Evolutionary conservation across 1,140 invertebrate genomes (phyloP).

Genomic region (Akabosia matsudoensis): DNA sequence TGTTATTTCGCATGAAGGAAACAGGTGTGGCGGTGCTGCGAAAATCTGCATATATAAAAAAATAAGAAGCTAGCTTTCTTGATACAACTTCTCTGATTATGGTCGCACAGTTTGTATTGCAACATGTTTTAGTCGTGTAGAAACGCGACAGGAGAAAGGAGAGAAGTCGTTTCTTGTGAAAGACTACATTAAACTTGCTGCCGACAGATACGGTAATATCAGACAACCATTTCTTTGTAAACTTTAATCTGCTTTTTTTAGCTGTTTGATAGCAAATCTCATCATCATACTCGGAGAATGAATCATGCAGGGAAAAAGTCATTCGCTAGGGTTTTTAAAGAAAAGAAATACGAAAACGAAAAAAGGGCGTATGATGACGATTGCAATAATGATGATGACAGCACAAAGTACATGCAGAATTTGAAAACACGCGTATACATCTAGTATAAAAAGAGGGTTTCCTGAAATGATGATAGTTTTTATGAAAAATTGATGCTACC

Average conservation of each 20-base stretch:
- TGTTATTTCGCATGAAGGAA: too few species aligned
- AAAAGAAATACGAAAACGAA: not conserved
- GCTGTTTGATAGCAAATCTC: slow-evolving; percentile 8
- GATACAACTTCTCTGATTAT: not conserved
- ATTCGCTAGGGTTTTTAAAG: not conserved
- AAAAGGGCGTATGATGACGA: not conserved
- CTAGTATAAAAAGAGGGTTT: too few species aligned
- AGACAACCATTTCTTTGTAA: not conserved
- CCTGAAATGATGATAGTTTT: too few species aligned
- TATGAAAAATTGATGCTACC: too few species aligned
- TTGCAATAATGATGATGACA: slow-evolving; percentile 1
- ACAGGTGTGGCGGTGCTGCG: not conserved
- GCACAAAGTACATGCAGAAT: too few species aligned
- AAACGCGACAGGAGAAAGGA: too few species aligned
- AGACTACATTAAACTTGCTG: not conserved
- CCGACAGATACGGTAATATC: not conserved
- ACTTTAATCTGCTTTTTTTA: slow-evolving; percentile 16
- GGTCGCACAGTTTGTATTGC: not conserved
- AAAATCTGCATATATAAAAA: not conserved
- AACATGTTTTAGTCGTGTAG: too few species aligned
- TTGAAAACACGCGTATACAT: too few species aligned
- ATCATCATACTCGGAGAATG: not conserved
- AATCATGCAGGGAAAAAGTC: not conserved
- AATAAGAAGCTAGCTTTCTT: not conserved
- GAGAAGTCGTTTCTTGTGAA: not conserved